Base-by-base conservation (phyloP, 1,140 invertebrate species). In the Hirudo medicinalis region DNA sequence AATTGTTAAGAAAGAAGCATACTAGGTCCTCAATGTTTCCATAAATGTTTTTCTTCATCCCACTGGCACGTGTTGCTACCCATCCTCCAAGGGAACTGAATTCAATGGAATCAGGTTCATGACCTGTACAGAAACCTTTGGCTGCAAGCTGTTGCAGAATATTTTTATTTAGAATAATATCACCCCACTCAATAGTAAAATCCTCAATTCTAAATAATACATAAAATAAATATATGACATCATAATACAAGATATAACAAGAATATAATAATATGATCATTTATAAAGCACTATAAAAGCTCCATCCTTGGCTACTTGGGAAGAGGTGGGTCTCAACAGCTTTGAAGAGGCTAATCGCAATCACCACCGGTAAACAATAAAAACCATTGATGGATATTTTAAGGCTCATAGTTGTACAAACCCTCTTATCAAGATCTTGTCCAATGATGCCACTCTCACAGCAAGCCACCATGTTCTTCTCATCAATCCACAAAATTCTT, bases 11-110 rank as follows among this genome's bases (percentile, higher is more conserved):
- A 17, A 49, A 49, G 15, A 49, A 32, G 71, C 77, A 73, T 75
- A 83, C 78, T 29, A 97, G 81, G 80, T 97, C 94, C 83, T 97
- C 94, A 71, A 98, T 98, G 79, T 98, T 98, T 0, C 95, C 95
- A 77, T 97, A 99, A 0, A 90, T 88, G 79, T 98, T 98, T 82
- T 99, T 99, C 82, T 99, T 99, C 95, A 99, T 99, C 17, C 96
- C 95, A 29, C 93, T 97, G 0, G 96, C 95, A 76, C 94, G 83
- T 0, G 96, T 99, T 0, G 95, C 94, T 17, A 99, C 91, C 96
- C 96, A 99, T n/a, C 96, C 96, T 19, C 96, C 95, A 13, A 98
- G 83, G 20, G 83, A 82, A 75, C 94, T 96, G 80, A 98, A 98
- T 83, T 98, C 95, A 81, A 93, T 94, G 11, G 92, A 97, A 81